Evolutionary conservation across 2,797 vertebrate genomes (phyloP), one percentile per base, ranked within the genome.

Genomic region (Tokudaia tokunoshimensis): DNA sequence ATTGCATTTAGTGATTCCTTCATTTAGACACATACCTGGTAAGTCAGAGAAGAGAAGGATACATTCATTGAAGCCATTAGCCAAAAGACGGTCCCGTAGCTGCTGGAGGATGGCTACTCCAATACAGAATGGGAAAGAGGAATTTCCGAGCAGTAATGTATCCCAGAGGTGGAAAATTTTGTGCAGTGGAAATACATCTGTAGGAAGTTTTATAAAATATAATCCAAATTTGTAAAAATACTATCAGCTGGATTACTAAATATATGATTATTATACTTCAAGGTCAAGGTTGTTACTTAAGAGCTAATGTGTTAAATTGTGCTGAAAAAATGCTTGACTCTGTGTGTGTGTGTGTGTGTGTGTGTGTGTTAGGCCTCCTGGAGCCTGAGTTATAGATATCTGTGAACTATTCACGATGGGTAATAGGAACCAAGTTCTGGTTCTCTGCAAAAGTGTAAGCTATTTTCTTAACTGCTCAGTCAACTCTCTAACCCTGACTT

Each of bases 111-210:
- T 99, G 95, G 99, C 99, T 92, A 99, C 99, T n/a, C 99, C 99
- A 74, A 99, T 99, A 92, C 99, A 99, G 98, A 99, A 99, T 0
- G 99, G 99, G 96, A 99, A 99, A 11, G 99, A 99, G 50, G 99
- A 99, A 98, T 99, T 99, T 20, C 99, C 99, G 98, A 99, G 99
- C 12, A 99, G 98, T 79, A 99, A 98, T 0, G 99, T 99, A 98
- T 99, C 99, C 99, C 99, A 99, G 97, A 99, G 98, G 98, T 99
- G 99, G 97, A 99, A 99, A 98, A 99, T 99, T 99, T 99, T 99
- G 99, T 99, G 99, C 97, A 99, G 98, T 20, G 99, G 99, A 92
- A 99, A 99, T 65, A 99, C 99, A 97, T 99, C 99, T 99, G 97
- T 34, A 98, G 92, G 79, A 96, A 24, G 72, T 89, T 88, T 80